Percentiles rank a stretch among this genome's conserved stretches.
Evolutionary conservation across 2,113 vertebrate genomes (phyloP).

Genomic region (Siphamia tubifer): DNA sequence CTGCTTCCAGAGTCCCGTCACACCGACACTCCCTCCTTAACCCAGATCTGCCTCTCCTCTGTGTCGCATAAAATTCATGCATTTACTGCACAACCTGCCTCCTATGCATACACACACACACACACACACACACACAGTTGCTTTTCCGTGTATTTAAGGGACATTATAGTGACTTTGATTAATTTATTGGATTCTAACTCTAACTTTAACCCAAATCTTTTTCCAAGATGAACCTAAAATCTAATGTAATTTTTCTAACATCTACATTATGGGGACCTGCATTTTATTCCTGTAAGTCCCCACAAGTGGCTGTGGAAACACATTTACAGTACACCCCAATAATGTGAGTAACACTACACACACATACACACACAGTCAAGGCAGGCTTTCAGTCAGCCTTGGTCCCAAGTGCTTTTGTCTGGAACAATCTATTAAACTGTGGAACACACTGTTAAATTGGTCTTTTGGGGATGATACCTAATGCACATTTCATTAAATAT

Average conservation of each 20-base stretch:
- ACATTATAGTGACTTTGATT: too few relatives aligned
- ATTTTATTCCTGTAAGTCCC: too few relatives aligned
- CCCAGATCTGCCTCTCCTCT: slow-evolving; percentile 37
- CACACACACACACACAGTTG: not conserved
- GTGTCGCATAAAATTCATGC: slow-evolving; percentile 45
- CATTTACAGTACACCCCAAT: not conserved
- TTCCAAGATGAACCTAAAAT: too few relatives aligned
- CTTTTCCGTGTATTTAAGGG: too few relatives aligned
- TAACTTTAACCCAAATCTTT: too few relatives aligned
- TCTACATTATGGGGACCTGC: too few relatives aligned
- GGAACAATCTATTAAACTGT: slow-evolving; percentile 43
- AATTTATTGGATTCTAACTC: too few relatives aligned
- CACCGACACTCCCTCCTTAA: slow-evolving; percentile 31
- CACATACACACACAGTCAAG: not conserved
- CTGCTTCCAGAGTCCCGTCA: slow-evolving; percentile 33
- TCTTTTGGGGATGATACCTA: slow-evolving; percentile 43
- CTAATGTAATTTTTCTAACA: too few relatives aligned
- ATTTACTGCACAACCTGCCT: slow-evolving; percentile 16
- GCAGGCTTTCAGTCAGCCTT: slow-evolving; percentile 21
- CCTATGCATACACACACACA: not conserved
- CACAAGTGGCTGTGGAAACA: too few relatives aligned
- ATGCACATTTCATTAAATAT: slow-evolving; percentile 54
- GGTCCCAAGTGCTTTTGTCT: slow-evolving; percentile 41
- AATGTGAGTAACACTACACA: not conserved
- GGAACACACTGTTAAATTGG: slow-evolving; percentile 56